These are phyloP conservation scores for Brienomyrus brachyistius DNA, from an alignment of 2,113 vertebrate species.

Conservation along the genomic window DNA sequence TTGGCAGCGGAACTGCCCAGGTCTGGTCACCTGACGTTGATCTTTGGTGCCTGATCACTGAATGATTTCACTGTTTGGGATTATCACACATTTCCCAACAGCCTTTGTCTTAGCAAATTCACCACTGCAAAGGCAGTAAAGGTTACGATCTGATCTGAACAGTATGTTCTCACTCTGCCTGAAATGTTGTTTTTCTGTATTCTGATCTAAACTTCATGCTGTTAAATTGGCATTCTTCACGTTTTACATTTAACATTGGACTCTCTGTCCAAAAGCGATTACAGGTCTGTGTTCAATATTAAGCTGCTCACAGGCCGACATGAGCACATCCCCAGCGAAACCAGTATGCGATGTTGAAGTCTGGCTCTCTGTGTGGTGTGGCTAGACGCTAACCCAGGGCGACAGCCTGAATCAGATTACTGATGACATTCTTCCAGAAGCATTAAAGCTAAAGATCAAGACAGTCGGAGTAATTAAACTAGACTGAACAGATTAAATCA, in stretches of 20 bases:
- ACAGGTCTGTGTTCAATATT: neutral
- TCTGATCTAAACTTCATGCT: neutral
- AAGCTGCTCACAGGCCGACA: neutral
- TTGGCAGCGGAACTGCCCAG: slow-evolving; percentile 38
- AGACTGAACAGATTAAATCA: neutral
- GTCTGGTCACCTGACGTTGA: neutral
- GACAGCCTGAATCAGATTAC: neutral
- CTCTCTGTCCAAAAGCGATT: neutral
- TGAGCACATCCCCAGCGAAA: neutral
- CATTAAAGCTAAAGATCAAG: neutral
- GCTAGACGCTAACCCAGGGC: neutral
- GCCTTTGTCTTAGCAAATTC: neutral
- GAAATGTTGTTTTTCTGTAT: neutral
- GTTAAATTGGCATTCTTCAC: neutral
- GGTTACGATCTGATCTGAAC: neutral
- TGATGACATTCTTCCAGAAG: neutral
- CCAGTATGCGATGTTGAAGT: neutral
- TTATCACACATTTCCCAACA: neutral
- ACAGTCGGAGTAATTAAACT: neutral
- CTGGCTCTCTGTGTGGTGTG: neutral
- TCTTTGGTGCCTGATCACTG: neutral
- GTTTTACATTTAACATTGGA: neutral
- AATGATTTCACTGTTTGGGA: neutral
- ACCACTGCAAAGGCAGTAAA: neutral
- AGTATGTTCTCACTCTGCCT: neutral